Conservation (phyloP, 2,888 invertebrate genomes). For the Ophonus ardosiacus region DNA sequence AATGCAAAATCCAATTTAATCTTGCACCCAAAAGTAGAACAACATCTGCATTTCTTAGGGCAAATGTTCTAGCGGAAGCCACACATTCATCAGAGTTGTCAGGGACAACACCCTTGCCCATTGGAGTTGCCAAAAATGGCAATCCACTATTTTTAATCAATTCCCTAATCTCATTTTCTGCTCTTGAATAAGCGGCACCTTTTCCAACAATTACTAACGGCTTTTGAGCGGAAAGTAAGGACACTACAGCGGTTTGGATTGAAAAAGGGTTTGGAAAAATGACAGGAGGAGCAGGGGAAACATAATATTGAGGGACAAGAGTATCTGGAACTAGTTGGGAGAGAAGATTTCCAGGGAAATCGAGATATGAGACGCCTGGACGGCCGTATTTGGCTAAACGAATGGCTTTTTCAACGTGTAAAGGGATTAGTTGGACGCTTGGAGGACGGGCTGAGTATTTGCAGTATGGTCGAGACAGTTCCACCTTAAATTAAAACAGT, state of each 20-base stretch:
- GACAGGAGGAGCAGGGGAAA: conserved; percentile 80
- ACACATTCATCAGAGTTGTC: conserved; percentile 86
- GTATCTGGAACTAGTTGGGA: conserved; percentile 75
- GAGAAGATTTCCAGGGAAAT: conserved; percentile 92
- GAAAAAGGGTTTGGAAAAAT: conserved; percentile 84
- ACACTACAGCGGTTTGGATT: conserved; percentile 83
- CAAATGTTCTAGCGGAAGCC: conserved; percentile 91
- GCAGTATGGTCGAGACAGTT: conserved; percentile 91
- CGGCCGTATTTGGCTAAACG: conserved; percentile 90
- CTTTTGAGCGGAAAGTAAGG: conserved; percentile 84
- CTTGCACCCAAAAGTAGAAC: conserved; percentile 93
- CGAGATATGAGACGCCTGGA: conserved; percentile 94
- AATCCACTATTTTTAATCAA: conserved; percentile 85
- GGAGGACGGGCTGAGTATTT: conserved; percentile 95
- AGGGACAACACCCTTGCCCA: conserved; percentile 92
- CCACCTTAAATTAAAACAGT: conserved; percentile 77
- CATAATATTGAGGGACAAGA: conserved; percentile 75
- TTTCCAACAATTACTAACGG: conserved; percentile 93
- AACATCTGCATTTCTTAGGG: conserved; percentile 92
- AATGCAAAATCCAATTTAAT: conserved; percentile 98
- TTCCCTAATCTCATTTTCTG: conserved; percentile 84
- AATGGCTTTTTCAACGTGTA: conserved; percentile 95
- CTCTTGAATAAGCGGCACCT: conserved; percentile 80
- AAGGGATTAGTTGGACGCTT: conserved; percentile 88
- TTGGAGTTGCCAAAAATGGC: conserved; percentile 96